Conservation (phyloP, 1,140 invertebrate genomes). For the Eriosoma lanigerum region DNA sequence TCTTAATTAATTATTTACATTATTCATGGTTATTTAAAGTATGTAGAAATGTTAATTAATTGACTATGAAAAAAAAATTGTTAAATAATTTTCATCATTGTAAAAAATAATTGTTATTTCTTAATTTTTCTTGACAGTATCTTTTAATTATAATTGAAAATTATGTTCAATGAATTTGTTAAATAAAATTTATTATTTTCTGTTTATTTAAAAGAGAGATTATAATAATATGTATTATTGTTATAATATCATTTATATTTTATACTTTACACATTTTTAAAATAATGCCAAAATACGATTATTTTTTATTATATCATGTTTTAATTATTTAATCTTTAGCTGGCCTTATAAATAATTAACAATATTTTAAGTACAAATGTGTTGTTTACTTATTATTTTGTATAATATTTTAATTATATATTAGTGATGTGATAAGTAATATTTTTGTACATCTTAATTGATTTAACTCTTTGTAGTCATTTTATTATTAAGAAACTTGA, state of each 20-base stretch:
- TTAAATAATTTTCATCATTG: background rate
- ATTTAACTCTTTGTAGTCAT: slow-evolving; percentile 13
- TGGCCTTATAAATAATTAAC: background rate
- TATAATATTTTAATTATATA: slow-evolving; percentile 35
- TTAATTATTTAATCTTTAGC: slow-evolving; percentile 14
- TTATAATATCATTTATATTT: too few species aligned
- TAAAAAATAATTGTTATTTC: background rate
- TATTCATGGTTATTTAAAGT: background rate
- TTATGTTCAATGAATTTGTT: background rate
- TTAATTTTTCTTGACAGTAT: background rate
- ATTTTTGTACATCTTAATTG: slow-evolving; percentile 20
- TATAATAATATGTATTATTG: too few species aligned
- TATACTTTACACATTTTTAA: background rate
- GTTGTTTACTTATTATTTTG: slow-evolving; percentile 28
- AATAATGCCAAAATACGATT: slow-evolving; percentile 14
- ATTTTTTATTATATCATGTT: slow-evolving; percentile 11
- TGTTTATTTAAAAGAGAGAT: too few species aligned
- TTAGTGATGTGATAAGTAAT: slow-evolving; percentile 26
- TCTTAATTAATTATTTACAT: background rate
- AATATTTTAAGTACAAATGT: slow-evolving; percentile 37
- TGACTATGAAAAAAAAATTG: background rate
- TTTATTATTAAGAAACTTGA: slow-evolving; percentile 19
- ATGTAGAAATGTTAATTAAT: background rate
- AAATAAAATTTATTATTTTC: background rate
- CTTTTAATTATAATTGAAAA: background rate